These are phyloP conservation scores for Cirrhinus molitorella DNA, from an alignment of 2,797 vertebrate genomes.

Conservation along the genomic window DNA sequence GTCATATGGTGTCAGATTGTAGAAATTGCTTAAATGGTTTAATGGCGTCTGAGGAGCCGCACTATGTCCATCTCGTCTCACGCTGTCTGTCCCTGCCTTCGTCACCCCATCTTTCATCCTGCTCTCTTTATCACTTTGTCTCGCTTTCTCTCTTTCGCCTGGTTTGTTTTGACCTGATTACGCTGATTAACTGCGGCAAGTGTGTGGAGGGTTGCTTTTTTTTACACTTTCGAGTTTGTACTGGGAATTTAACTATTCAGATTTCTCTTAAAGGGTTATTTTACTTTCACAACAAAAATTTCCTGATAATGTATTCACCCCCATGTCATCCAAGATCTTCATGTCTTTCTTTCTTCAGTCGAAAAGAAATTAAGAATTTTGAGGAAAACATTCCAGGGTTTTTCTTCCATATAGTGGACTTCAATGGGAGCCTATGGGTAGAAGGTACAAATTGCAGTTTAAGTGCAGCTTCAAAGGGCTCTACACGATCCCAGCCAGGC, in stretches of 20 bases:
- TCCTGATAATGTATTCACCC: no score
- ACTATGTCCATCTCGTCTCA: not conserved
- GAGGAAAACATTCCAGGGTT: no score
- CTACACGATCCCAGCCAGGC: no score
- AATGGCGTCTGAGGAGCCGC: conserved; percentile 31
- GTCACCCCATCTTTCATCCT: conserved; percentile 11
- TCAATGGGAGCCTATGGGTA: no score
- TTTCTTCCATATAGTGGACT: no score
- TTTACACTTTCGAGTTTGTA: not conserved
- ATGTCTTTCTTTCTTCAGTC: no score
- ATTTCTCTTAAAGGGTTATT: not conserved
- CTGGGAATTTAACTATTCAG: not conserved
- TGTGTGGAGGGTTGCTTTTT: not conserved
- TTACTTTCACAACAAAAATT: no score
- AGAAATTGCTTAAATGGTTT: conserved; percentile 21
- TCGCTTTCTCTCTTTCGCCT: not conserved
- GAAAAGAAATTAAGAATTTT: no score
- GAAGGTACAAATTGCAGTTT: no score
- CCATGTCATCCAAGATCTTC: no score
- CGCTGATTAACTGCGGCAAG: conserved; percentile 23
- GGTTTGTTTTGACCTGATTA: conserved; percentile 50
- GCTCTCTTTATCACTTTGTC: not conserved
- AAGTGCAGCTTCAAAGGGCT: no score
- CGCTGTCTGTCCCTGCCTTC: not conserved
- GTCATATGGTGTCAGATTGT: conserved; percentile 18